Percentiles rank a stretch among this genome's conserved stretches.
These are phyloP conservation scores for Odontophorus gujanensis DNA, from an alignment of 2,113 vertebrate genomes.

Conservation along the genomic window DNA sequence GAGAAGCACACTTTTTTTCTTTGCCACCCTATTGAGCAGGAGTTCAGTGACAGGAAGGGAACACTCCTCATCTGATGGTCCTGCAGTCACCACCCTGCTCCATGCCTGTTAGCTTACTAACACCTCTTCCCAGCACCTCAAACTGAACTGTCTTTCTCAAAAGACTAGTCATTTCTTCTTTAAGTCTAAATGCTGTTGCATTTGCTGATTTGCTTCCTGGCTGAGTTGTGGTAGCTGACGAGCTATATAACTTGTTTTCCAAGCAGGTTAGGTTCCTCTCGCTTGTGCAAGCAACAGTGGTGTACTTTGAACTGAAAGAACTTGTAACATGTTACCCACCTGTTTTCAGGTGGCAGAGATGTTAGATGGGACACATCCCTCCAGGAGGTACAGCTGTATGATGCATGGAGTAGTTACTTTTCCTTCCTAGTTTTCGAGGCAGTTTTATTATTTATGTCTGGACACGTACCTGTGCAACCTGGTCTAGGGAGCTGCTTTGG, in stretches of 20 bases:
- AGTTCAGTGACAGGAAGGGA: neutral
- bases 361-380: neutral
- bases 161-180: neutral
- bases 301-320: neutral
- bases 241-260: fast-evolving
- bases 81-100: neutral
- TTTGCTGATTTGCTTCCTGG: neutral
- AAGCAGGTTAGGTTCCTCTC: neutral
- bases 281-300: too few species aligned
- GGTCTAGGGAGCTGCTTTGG: too few species aligned
- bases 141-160: neutral
- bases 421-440: neutral
- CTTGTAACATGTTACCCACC: neutral
- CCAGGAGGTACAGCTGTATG: too few species aligned
- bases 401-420: neutral
- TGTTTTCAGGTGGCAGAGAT: neutral
- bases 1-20: neutral
- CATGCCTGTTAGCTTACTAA: neutral
- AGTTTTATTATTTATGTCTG: neutral
- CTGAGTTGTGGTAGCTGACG: neutral
- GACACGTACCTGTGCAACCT: too few species aligned
- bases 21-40: neutral
- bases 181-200: neutral
- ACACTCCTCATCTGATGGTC: neutral
- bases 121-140: neutral